Evolutionary conservation across 2,113 vertebrate species (phyloP), one percentile per base, ranked within the genome.

Genomic region (Carassius gibelio): DNA sequence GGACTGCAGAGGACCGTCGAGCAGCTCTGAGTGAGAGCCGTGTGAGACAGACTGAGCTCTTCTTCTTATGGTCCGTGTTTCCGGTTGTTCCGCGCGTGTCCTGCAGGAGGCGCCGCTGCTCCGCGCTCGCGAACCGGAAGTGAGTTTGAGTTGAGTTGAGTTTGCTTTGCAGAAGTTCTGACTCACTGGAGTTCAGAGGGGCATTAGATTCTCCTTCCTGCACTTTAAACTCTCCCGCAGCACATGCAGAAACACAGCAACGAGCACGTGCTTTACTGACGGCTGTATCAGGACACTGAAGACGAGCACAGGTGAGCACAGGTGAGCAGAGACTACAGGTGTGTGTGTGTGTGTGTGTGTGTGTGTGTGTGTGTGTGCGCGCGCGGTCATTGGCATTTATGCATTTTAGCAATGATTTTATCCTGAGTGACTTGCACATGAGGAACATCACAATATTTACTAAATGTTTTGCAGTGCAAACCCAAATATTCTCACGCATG

Each of bases 151-250:
- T 45, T 45, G 42, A 64, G 30, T 69, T 19, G 34, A 36, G 34
- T 79, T 61, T 61, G 55, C 48, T 79, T 61, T 61, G 55, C 48
- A 52, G 23, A 55, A 76, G 74, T 76, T 55, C 55, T 23, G 76
- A 23, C 48, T 76, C 50, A 11, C 1, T 3, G 15, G 23, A n/a
- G 75, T 77, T 17, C 75, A 36, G 48, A 8, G 5, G n/a, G 23
- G 15, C 72, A 15, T 75, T 52, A 76, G 8, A 55, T 57, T 34
- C 26, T 11, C 8, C 8, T 14, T 55, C 9, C 48, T 75, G 45
- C 72, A 14, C 45, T 74, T 74, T n/a, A 13, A 42, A 48, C 21
- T 74, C 8, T 74, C 10, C 8, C 2, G 38, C 38, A n/a, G 19
- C 69, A n/a, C 69, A 72, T n/a, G 8, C 69, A 72, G 10, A 21